Evolutionary conservation across 2,888 invertebrate genomes (phyloP).

Genomic region (Eugnorisma glareosa): DNA sequence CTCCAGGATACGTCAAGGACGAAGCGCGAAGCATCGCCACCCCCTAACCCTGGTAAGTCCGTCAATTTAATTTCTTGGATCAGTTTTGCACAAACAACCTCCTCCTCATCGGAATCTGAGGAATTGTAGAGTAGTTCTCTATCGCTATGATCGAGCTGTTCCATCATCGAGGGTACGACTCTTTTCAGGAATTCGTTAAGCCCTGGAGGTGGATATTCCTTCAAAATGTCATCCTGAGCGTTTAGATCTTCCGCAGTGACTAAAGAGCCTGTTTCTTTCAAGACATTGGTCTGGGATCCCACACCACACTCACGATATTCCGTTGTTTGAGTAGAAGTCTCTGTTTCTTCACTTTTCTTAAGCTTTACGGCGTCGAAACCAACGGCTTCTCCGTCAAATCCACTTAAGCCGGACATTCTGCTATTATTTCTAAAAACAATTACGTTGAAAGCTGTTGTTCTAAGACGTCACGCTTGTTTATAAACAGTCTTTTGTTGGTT

Average conservation of each 20-base stretch:
- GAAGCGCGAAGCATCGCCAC: conserved; percentile 78
- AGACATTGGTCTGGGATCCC: conserved; percentile 76
- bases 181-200: conserved; percentile 82
- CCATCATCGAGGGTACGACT: conserved; percentile 83
- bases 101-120: conserved; percentile 86
- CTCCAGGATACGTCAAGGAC: conserved; percentile 82
- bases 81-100: conserved; percentile 75
- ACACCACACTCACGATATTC: conserved; percentile 75
- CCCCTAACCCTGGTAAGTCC: conserved; percentile 71
- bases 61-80: conserved; percentile 79
- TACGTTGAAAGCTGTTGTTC: conserved; percentile 20
- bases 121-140: conserved; percentile 74
- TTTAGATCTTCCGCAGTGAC: conserved; percentile 76
- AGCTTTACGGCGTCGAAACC: conserved; percentile 81
- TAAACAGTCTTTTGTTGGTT: conserved; percentile 64
- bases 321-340: conserved; percentile 79
- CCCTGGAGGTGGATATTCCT: conserved; percentile 79
- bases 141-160: conserved; percentile 81
- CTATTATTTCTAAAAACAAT: conserved; percentile 23
- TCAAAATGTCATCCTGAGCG: conserved; percentile 71
- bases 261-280: conserved; percentile 75
- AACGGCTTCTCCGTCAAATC: conserved; percentile 83
- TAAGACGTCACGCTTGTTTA: conserved; percentile 51
- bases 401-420: conserved; percentile 80
- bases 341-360: conserved; percentile 68